phyloP scores from a whole-genome alignment of 2,113 vertebrate species.

The Sceloporus undulatus region DNA sequence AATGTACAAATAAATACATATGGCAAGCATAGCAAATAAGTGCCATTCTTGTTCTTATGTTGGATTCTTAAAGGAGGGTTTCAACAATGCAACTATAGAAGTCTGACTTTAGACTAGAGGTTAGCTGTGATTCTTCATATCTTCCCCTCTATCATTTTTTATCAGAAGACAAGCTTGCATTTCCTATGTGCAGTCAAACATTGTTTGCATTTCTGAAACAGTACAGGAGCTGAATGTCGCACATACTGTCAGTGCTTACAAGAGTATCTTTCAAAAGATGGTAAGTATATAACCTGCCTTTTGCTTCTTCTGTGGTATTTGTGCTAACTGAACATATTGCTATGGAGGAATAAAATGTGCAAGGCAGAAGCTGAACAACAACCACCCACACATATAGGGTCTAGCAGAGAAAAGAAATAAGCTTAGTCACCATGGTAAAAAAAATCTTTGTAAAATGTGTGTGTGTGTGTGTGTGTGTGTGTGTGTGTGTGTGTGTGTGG shows the following conservation, averaged over 20 bases:
- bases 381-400: too few species aligned
- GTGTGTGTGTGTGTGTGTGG: too few species aligned
- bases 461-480: too few species aligned
- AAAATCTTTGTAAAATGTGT: too few species aligned
- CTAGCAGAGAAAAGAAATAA: too few species aligned
- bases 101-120: not conserved
- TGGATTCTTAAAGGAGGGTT: not conserved
- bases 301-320: not conserved
- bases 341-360: too few species aligned
- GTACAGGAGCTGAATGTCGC: not conserved
- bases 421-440: too few species aligned
- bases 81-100: not conserved
- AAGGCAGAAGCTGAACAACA: too few species aligned
- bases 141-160: not conserved
- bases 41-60: not conserved
- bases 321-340: not conserved
- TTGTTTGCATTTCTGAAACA: not conserved
- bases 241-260: not conserved
- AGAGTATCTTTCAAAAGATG: not conserved
- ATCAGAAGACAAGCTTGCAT: not conserved
- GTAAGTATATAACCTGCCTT: not conserved
- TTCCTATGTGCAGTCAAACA: not conserved
- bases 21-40: not conserved
- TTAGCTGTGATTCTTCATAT: not conserved
- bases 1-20: not conserved